Percentiles rank a stretch among this genome's conserved stretches.
Evolutionary conservation across 2,888 invertebrate species (phyloP).

Genomic region (Apodemia duryi): DNA sequence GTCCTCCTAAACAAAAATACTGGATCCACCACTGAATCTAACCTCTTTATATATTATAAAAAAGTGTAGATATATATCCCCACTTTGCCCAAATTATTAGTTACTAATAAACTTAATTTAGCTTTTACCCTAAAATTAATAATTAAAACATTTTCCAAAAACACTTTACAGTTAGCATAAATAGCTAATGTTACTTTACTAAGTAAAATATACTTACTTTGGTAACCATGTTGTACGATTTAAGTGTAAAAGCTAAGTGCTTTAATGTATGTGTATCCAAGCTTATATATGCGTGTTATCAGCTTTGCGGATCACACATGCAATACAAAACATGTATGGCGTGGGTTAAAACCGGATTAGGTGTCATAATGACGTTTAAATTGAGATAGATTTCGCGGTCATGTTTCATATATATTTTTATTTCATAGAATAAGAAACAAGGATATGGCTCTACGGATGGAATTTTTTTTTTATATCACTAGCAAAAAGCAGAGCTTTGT

Average conservation of each 20-base stretch:
- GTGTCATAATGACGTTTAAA: conserved; percentile 2
- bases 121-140: no score
- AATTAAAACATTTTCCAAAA: no score
- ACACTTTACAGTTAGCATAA: not conserved
- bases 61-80: no score
- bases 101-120: no score
- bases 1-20: no score
- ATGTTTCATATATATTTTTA: not conserved
- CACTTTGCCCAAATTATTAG: no score
- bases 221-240: not conserved
- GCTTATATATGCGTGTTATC: conserved; percentile 5
- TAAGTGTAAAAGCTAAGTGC: conserved; percentile 1
- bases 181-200: not conserved
- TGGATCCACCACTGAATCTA: no score
- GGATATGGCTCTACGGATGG: no score
- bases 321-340: not conserved
- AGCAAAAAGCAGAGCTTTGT: no score
- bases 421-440: no score
- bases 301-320: not conserved
- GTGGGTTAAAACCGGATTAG: not conserved
- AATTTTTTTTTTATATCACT: no score
- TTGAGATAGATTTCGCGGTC: conserved; percentile 5
- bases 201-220: conserved; percentile 7
- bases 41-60: no score
- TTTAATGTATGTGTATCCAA: not conserved